A percentile compares a stretch with the other conserved stretches of the same genome.
Conservation (phyloP, 1,140 invertebrate species). For the Polypedilum pembai region DNA sequence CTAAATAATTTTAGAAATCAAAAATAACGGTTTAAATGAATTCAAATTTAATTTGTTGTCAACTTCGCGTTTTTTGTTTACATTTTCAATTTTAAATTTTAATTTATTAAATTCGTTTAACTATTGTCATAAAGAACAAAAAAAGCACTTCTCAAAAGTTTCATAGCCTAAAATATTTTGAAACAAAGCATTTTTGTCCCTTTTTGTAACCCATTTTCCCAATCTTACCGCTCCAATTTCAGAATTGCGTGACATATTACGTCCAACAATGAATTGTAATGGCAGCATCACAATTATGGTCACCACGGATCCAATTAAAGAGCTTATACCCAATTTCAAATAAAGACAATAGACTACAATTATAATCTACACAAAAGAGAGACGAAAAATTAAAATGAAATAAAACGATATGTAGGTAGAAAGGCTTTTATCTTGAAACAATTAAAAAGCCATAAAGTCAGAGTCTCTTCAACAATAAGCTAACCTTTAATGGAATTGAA, state of each 20-base stretch:
- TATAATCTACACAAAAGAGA: conserved; percentile 52
- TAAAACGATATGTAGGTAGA: conserved; percentile 33
- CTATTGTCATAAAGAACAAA: too few relatives aligned
- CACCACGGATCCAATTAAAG: conserved; percentile 64
- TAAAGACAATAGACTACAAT: conserved; percentile 68
- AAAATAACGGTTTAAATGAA: too few relatives aligned
- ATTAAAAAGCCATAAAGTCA: conserved; percentile 7
- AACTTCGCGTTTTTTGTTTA: too few relatives aligned
- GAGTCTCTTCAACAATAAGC: conserved; percentile 29
- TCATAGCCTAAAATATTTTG: too few relatives aligned
- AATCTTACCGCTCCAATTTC: conserved; percentile 53
- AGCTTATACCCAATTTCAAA: conserved; percentile 66
- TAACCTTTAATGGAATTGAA: conserved; percentile 77
- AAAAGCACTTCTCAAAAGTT: too few relatives aligned
- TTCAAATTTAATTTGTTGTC: too few relatives aligned
- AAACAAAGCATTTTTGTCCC: too few relatives aligned
- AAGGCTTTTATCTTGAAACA: conserved; percentile 20
- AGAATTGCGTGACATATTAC: conserved; percentile 61
- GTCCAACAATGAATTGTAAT: conserved; percentile 62
- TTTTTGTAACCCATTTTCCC: not conserved
- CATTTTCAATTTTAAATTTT: too few relatives aligned
- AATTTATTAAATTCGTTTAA: too few relatives aligned
- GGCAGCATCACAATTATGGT: conserved; percentile 62
- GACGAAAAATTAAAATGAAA: conserved; percentile 35
- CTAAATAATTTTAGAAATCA: too few relatives aligned